A percentile compares a stretch with the other conserved stretches of the same genome.
Conservation (phyloP, 2,797 vertebrate genomes). For the Crenichthys baileyi region DNA sequence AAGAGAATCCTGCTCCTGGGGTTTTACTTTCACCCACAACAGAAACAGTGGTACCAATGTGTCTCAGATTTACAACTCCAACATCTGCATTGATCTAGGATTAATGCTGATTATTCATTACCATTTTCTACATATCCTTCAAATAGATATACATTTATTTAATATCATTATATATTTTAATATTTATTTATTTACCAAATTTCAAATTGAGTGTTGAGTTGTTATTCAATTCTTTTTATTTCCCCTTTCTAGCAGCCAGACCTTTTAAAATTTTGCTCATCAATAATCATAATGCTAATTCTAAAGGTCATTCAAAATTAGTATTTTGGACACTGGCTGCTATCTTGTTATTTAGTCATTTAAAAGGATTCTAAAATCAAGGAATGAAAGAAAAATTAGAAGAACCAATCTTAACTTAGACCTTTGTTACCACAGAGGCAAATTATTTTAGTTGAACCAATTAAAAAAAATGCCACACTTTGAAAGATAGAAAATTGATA, state of each 20-base stretch:
- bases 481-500: neutral
- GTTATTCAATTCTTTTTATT: neutral
- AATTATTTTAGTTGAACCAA: neutral
- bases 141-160: neutral
- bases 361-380: neutral
- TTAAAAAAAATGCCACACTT: neutral
- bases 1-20: neutral
- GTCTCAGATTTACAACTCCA: neutral
- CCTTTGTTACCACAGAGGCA: neutral
- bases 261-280: neutral
- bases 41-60: neutral
- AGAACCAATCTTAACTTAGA: too few species aligned
- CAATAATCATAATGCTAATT: neutral
- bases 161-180: too few species aligned
- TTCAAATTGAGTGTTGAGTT: neutral
- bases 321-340: neutral
- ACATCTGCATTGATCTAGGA: neutral
- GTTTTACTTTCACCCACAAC: neutral
- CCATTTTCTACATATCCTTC: neutral
- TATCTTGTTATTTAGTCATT: neutral
- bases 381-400: neutral
- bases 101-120: neutral
- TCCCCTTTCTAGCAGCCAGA: neutral
- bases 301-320: too few species aligned
- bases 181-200: neutral